Percentiles rank a stretch among this genome's conserved stretches.
Conservation (phyloP, 2,888 invertebrate species). For the Cheilosia grossa region DNA sequence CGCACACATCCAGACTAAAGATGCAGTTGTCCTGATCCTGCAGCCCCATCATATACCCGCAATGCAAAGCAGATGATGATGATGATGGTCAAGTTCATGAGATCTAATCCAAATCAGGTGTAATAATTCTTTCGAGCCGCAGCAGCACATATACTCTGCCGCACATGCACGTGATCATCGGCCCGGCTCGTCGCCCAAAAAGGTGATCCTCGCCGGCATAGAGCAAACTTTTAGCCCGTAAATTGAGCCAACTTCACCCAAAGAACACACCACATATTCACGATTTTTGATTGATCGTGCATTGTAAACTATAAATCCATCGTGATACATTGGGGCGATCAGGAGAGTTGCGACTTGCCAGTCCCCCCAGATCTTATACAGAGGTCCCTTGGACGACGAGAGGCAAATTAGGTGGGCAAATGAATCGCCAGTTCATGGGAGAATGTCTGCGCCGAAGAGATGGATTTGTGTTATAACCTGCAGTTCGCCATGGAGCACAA, state of each 20-base stretch:
- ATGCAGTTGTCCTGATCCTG: slow-evolving; percentile 30
- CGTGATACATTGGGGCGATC: slow-evolving; percentile 84
- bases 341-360: slow-evolving; percentile 78
- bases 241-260: slow-evolving; percentile 65
- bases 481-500: slow-evolving; percentile 49
- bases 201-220: slow-evolving; percentile 16
- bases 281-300: slow-evolving; percentile 84
- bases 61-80: slow-evolving; percentile 58
- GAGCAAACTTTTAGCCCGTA: slow-evolving; percentile 30
- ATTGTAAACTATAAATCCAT: slow-evolving; percentile 84
- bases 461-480: slow-evolving; percentile 68
- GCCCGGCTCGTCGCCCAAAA: slow-evolving; percentile 37
- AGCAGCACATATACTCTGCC: slow-evolving; percentile 53
- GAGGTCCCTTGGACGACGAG: slow-evolving; percentile 31
- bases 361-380: background rate
- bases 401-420: slow-evolving; percentile 65
- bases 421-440: slow-evolving; percentile 65
- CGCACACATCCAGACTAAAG: slow-evolving; percentile 42
- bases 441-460: slow-evolving; percentile 58
- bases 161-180: slow-evolving; percentile 67
- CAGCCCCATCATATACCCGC: slow-evolving; percentile 34
- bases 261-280: slow-evolving; percentile 78
- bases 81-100: slow-evolving; percentile 81
- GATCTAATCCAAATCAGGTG: slow-evolving; percentile 83
- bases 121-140: slow-evolving; percentile 83